A percentile compares a stretch with the other conserved stretches of the same genome.
Evolutionary conservation across 2,797 vertebrate species (phyloP).

Genomic region (Menidia menidia): DNA sequence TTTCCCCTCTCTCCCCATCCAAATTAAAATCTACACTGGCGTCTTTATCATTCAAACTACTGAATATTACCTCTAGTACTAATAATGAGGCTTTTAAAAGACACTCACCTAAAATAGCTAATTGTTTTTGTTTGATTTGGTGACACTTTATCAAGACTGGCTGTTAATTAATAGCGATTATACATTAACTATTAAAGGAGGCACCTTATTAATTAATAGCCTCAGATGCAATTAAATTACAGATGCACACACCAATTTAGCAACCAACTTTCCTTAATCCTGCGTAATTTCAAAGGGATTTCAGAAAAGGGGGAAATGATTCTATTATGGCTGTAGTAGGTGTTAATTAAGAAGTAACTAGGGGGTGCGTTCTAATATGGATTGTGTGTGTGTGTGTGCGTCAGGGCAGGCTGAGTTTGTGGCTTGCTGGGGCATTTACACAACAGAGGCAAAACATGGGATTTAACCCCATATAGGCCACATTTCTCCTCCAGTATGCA

Average conservation of each 20-base stretch:
- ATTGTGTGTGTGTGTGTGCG: slow-evolving; percentile 39
- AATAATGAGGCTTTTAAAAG: slow-evolving; percentile 83
- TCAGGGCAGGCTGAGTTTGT: slow-evolving; percentile 39
- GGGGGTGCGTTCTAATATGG: slow-evolving; percentile 77
- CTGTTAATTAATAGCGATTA: slow-evolving; percentile 87
- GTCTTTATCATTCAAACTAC: slow-evolving; percentile 83
- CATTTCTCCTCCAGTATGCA: slow-evolving; percentile 34
- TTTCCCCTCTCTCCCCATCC: slow-evolving; percentile 63
- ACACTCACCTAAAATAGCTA: slow-evolving; percentile 83
- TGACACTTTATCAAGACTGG: slow-evolving; percentile 84
- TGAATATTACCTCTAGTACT: slow-evolving; percentile 82
- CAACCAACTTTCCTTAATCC: slow-evolving; percentile 88
- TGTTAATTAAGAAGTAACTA: slow-evolving; percentile 87
- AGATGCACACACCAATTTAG: slow-evolving; percentile 87
- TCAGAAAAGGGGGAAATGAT: slow-evolving; percentile 79
- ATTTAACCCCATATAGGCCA: slow-evolving; percentile 65
- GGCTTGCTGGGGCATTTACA: slow-evolving; percentile 67
- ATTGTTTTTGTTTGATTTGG: slow-evolving; percentile 87
- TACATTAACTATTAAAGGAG: slow-evolving; percentile 87
- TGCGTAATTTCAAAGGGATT: slow-evolving; percentile 89
- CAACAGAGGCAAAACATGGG: slow-evolving; percentile 66
- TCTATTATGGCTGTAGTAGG: slow-evolving; percentile 81
- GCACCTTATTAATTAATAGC: slow-evolving; percentile 88
- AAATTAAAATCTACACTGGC: slow-evolving; percentile 85
- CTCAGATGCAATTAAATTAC: slow-evolving; percentile 88